Conservation (phyloP, 1,140 invertebrate species). For the Aricia agestis region DNA sequence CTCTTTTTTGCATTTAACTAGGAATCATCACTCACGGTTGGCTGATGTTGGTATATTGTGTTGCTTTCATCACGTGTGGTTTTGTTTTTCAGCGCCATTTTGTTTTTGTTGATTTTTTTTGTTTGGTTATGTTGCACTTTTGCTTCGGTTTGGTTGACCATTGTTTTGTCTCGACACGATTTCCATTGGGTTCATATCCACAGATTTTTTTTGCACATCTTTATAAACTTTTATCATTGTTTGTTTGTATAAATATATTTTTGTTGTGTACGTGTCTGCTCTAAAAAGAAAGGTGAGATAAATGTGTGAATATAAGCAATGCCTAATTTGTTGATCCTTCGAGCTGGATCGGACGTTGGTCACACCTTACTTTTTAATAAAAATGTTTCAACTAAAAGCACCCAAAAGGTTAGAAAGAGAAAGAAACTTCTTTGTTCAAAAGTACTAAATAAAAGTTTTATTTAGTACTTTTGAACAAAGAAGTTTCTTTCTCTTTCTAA, state of each 20-base stretch:
- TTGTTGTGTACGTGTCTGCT: too few species aligned
- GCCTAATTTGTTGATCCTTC: too few species aligned
- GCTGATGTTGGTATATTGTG: conserved; percentile 15
- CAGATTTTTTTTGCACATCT: neutral
- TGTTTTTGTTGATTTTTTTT: conserved; percentile 24
- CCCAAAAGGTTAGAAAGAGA: too few species aligned
- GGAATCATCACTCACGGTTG: neutral
- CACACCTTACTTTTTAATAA: too few species aligned
- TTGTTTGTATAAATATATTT: neutral
- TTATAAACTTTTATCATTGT: neutral
- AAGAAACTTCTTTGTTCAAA: too few species aligned
- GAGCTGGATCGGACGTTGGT: too few species aligned
- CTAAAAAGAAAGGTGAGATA: too few species aligned
- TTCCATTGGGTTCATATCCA: neutral
- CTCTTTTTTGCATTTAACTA: neutral
- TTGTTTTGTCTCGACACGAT: neutral
- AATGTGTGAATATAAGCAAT: too few species aligned
- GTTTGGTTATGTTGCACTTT: conserved; percentile 22
- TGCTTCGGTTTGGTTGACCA: conserved; percentile 1
- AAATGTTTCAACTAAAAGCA: too few species aligned
- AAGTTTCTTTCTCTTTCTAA: too few species aligned
- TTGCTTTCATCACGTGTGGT: conserved; percentile 5
- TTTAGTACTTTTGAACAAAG: too few species aligned
- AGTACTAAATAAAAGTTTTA: too few species aligned
- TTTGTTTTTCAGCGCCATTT: conserved; percentile 19